These are phyloP conservation scores for Protonemura montana DNA, from an alignment of 2,888 invertebrate species.

Conservation along the genomic window DNA sequence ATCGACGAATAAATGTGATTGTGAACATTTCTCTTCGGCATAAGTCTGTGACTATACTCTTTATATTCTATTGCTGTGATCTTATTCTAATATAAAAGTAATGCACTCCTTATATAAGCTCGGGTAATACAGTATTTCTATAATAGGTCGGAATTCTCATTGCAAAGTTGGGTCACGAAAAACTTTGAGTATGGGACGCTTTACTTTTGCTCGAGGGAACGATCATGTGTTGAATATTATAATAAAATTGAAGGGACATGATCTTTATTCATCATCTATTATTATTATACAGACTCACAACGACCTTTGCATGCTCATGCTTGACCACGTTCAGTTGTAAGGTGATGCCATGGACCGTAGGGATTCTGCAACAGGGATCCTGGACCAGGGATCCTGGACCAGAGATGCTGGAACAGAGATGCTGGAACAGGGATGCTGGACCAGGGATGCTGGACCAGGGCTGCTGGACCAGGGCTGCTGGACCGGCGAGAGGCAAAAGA, in stretches of 20 bases:
- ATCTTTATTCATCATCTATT: slow-evolving; percentile 5
- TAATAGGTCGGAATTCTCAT: background rate
- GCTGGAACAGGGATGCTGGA: too few relatives aligned
- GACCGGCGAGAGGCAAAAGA: background rate
- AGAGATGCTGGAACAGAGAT: too few relatives aligned
- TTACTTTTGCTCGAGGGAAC: background rate
- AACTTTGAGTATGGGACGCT: background rate
- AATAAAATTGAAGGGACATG: slow-evolving; percentile 12
- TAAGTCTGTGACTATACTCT: background rate
- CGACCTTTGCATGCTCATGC: background rate
- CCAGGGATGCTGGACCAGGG: too few relatives aligned
- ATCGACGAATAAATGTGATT: background rate
- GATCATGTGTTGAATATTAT: slow-evolving; percentile 12
- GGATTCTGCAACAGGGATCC: too few relatives aligned
- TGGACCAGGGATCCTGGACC: too few relatives aligned
- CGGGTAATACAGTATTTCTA: background rate
- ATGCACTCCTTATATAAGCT: background rate
- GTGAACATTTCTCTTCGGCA: background rate
- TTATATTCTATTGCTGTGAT: background rate
- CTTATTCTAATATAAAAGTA: background rate
- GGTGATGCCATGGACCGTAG: too few relatives aligned
- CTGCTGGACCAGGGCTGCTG: too few relatives aligned
- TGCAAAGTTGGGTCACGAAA: background rate
- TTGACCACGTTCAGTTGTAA: background rate
- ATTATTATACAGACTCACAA: background rate